Conservation (phyloP, 92 coral and sea anemone species). For the Zoanthus solanderi region DNA sequence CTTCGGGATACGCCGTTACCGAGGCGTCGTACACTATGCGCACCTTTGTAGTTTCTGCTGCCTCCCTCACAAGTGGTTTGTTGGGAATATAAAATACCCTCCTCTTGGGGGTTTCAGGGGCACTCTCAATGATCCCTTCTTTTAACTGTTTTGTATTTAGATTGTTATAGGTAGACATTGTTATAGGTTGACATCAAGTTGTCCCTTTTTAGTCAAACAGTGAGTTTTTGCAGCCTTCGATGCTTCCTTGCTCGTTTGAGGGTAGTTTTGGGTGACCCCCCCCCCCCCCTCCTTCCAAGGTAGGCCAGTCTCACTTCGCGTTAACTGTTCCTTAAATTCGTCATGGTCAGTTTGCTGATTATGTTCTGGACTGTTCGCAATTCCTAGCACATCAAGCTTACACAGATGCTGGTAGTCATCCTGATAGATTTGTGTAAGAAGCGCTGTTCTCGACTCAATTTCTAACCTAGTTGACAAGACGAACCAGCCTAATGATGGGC, state of each 20-base stretch:
- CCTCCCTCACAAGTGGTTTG: too few relatives aligned
- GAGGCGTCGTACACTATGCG: too few relatives aligned
- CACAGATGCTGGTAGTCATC: background rate
- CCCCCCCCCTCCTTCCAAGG: background rate
- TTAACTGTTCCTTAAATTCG: background rate
- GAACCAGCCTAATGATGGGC: background rate
- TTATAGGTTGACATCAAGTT: too few relatives aligned
- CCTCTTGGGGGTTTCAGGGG: too few relatives aligned
- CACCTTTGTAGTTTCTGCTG: too few relatives aligned
- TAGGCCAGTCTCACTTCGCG: background rate
- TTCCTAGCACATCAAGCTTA: background rate
- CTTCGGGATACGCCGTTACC: too few relatives aligned
- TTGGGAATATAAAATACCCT: too few relatives aligned
- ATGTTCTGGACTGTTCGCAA: background rate
- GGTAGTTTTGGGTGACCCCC: background rate
- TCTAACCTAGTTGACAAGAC: background rate
- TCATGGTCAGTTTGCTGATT: background rate
- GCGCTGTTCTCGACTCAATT: conserved; percentile 1
- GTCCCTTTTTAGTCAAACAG: too few relatives aligned
- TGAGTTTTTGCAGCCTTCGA: conserved; percentile 14
- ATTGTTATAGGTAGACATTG: too few relatives aligned
- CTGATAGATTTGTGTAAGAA: background rate
- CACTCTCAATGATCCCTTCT: too few relatives aligned
- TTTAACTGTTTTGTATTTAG: too few relatives aligned
- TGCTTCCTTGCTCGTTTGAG: background rate